Base-by-base conservation (phyloP, 2,797 vertebrate genomes). In the Rhinoraja longicauda region DNA sequence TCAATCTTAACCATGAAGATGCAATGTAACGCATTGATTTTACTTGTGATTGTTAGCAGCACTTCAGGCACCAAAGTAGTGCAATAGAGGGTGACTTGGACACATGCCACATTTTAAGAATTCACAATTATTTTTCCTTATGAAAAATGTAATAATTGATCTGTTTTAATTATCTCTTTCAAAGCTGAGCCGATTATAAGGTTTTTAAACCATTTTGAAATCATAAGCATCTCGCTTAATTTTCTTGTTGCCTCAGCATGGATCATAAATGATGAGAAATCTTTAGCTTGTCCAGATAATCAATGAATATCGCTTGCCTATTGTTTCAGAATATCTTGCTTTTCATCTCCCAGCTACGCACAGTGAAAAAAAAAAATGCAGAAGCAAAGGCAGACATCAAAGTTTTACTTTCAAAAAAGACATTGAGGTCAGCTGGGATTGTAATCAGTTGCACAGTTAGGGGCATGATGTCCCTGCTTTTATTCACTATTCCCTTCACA, bases 1-100 rank as follows among this genome's bases (percentile, higher is more conserved):
- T 93, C 90, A 88, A 75, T 93, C 24, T 75, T 26, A 57, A 12
- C 70, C 39, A 57, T 91, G 67, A 73, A 73, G 90, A 91, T 91
- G 21, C 90, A 26, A 12, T 39, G 39, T 92, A 53, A 39, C 70
- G 91, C 90, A 29, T 91, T 73, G 70, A 91, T 91, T 15, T 91
- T 53, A 70, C 36, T 91, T 21, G 21, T 73, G 90, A 73, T 26
- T 91, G 67, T 91, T 73, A 91, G 67, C 39, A 29, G 21, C 26
- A 67, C 36, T 73, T 64, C 32, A 45, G 88, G 73, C 64, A 90
- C 19, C 64, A 91, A 13, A 72, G 19, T 70, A 15, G 24, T 92
- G 73, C 32, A 24, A 15, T 75, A 53, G 21, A 75, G 90, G 24
- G 72, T 29, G 21, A 92, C 6, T 24, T 73, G 10, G 53, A 53